phyloP scores from a whole-genome alignment of 92 coral and sea anemone genomes.

The Palythoa grandis region DNA sequence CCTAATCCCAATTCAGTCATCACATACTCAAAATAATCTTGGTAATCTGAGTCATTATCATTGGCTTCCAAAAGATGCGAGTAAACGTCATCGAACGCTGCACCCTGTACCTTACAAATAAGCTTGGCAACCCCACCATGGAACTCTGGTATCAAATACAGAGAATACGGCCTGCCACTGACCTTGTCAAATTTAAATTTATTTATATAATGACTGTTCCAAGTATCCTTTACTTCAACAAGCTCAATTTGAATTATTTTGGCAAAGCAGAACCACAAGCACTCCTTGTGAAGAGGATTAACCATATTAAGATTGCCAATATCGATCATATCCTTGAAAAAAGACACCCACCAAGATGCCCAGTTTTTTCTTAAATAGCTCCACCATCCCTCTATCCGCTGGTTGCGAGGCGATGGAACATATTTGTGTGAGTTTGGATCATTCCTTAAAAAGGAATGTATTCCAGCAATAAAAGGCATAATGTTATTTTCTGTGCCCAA shows the following conservation, averaged over 20 bases:
- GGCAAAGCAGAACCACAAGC: conserved; percentile 13
- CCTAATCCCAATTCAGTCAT: not conserved
- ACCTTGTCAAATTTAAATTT: not conserved
- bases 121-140: conserved; percentile 1
- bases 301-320: not conserved
- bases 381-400: conserved; percentile 13
- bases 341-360: conserved; percentile 1
- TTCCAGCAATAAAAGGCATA: conserved; percentile 17
- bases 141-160: conserved; percentile 8
- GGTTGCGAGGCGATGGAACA: conserved; percentile 16
- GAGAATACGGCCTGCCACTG: not conserved
- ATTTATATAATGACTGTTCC: not conserved
- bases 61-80: not conserved
- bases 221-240: conserved; percentile 5
- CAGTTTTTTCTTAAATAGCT: not conserved
- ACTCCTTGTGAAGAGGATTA: conserved; percentile 9
- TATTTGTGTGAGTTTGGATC: conserved; percentile 1
- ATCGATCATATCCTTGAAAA: not conserved
- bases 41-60: not conserved
- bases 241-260: not conserved
- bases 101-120: not conserved
- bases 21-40: not conserved
- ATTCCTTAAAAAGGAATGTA: not conserved
- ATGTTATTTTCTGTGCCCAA: conserved; percentile 3
- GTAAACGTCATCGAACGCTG: not conserved